Percentiles rank a stretch among this genome's conserved stretches.
These are phyloP conservation scores for Scomber japonicus DNA, from an alignment of 2,113 vertebrate genomes.

Conservation along the genomic window DNA sequence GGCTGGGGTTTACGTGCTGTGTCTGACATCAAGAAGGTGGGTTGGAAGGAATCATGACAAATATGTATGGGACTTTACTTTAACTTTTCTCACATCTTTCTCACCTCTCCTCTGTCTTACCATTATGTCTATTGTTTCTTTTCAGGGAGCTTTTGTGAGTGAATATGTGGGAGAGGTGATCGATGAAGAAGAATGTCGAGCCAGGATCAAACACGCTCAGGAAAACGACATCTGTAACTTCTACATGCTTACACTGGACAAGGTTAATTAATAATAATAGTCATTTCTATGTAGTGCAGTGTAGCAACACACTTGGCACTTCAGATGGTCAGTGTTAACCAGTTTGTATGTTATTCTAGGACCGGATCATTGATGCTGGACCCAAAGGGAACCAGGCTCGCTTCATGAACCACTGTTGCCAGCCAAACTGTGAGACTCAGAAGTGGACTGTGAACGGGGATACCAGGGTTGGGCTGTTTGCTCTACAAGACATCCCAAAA, in stretches of 20 bases:
- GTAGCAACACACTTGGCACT: background rate
- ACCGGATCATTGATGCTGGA: conserved; percentile 97
- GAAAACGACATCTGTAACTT: conserved; percentile 98
- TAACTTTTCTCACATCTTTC: background rate
- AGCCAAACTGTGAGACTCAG: conserved; percentile 99
- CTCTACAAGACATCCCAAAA: conserved; percentile 95
- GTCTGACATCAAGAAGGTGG: conserved; percentile 95
- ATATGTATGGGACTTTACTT: too few species aligned
- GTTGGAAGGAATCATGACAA: background rate
- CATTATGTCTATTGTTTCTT: background rate
- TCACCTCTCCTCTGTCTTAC: background rate
- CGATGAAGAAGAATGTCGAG: conserved; percentile 97
- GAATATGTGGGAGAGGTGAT: conserved; percentile 99
- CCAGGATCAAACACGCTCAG: conserved; percentile 94
- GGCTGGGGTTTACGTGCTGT: conserved; percentile 95
- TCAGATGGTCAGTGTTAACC: background rate
- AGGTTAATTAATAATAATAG: conserved; percentile 84
- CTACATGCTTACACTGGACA: conserved; percentile 99
- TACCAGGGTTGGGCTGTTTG: conserved; percentile 96
- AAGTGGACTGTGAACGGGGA: conserved; percentile 99
- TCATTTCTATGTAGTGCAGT: background rate
- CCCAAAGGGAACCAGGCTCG: conserved; percentile 98
- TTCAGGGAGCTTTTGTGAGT: conserved; percentile 96
- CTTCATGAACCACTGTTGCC: conserved; percentile 99
- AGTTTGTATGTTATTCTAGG: conserved; percentile 84